Evolutionary conservation across 2,797 vertebrate genomes (phyloP), one percentile per base, ranked within the genome.

Genomic region (Neomorphus geoffroyi): DNA sequence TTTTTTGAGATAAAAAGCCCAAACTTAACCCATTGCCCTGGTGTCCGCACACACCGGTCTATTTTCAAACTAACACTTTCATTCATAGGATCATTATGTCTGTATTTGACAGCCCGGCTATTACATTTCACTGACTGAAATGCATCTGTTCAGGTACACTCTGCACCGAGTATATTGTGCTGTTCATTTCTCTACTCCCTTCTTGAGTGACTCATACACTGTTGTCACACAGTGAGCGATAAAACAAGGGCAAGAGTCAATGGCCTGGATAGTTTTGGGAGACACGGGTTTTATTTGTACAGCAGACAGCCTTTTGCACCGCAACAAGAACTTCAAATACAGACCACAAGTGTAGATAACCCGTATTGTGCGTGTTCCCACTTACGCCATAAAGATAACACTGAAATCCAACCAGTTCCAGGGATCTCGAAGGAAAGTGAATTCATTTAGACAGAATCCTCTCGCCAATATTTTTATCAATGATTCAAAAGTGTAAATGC

Each of bases 331-430:
- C 7, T 41, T 53, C 14, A 39, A 58, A n/a, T 24, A 23, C n/a
- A 30, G 50, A 83, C 27, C 2, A 3, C 2, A 0, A 22, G 19
- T 5, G 5, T 62, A 50, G 17, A 11, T 22, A 45, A 80, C 70
- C 39, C 23, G 12, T 24, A 48, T 48, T 48, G 46, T 23, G 46
- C 46, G 7, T 2, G 22, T 51, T 78, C 26, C 58, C 88, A 99
- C 99, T 99, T 94, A 99, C 99, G 99, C 99, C 98, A 99, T 98
- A 86, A 98, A 15, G 4, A 99, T 99, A 80, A 99, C 99, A 0
- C 93, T 98, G 95, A 99, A 99, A 97, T 99, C 99, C 97, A 99
- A 80, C 99, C 99, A 99, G 97, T 99, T 99, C 99, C 99, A 99
- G 11, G 98, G 99, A 94, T 99, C 99, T 92, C 99, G 97, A 57